Percentiles rank a stretch among this genome's conserved stretches.
Evolutionary conservation across 2,888 invertebrate species (phyloP).

Genomic region (Stramonita haemastoma): DNA sequence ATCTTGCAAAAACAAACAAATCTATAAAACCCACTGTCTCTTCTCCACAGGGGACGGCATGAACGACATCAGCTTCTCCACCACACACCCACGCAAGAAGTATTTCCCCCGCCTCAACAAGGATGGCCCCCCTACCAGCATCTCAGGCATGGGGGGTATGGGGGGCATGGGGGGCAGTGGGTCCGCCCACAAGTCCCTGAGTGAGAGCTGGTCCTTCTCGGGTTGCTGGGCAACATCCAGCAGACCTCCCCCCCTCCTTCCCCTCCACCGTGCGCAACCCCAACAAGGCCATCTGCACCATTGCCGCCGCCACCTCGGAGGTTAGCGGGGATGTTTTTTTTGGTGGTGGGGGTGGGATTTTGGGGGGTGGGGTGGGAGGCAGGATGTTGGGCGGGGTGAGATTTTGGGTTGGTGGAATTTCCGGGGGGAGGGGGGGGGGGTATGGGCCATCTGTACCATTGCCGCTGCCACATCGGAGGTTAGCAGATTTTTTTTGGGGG

Average conservation of each 20-base stretch:
- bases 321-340: conserved; percentile 72
- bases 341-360: not conserved
- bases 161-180: not conserved
- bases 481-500: no score
- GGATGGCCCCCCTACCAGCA: not conserved
- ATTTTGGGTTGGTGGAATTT: no score
- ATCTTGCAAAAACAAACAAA: no score
- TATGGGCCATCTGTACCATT: no score
- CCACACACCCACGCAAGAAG: conserved; percentile 63
- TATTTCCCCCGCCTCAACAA: conserved; percentile 52
- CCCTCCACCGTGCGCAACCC: conserved; percentile 80
- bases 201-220: conserved; percentile 79
- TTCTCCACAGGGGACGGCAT: conserved; percentile 70
- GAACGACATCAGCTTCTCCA: conserved; percentile 76
- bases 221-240: conserved; percentile 75
- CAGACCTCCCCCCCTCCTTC: conserved; percentile 50
- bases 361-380: not conserved
- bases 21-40: not conserved
- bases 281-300: conserved; percentile 84
- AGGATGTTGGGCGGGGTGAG: no score
- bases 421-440: conserved; percentile 79
- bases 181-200: conserved; percentile 56
- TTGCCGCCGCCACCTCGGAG: conserved; percentile 83
- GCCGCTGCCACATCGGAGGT: no score
- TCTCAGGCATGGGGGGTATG: conserved; percentile 42